A percentile compares a stretch with the other conserved stretches of the same genome.
Conservation (phyloP, 2,888 invertebrate species). For the Cataglyphis altisquamis region DNA sequence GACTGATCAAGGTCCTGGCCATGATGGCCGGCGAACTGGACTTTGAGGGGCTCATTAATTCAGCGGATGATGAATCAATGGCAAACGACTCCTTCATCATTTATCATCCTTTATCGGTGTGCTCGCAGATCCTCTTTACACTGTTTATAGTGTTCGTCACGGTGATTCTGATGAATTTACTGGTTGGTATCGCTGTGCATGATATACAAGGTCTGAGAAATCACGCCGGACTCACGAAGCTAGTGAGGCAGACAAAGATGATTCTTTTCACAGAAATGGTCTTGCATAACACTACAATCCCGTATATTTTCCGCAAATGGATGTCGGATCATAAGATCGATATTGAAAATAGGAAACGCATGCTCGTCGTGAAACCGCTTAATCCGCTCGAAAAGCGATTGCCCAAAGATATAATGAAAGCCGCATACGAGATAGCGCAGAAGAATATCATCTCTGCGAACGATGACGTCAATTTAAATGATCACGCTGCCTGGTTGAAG, state of each 20-base stretch:
- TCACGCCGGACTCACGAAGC: slow-evolving; percentile 86
- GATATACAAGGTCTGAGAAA: slow-evolving; percentile 86
- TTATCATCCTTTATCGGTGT: slow-evolving; percentile 83
- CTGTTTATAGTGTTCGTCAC: slow-evolving; percentile 85
- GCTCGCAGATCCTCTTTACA: slow-evolving; percentile 84
- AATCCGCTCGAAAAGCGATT: slow-evolving; percentile 86
- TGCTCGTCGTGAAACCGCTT: slow-evolving; percentile 86
- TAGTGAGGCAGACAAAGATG: slow-evolving; percentile 86
- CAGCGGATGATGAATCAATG: slow-evolving; percentile 76
- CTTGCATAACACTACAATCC: slow-evolving; percentile 85
- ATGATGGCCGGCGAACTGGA: slow-evolving; percentile 86
- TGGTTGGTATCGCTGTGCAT: slow-evolving; percentile 86
- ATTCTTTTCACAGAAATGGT: slow-evolving; percentile 87
- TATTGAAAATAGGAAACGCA: slow-evolving; percentile 85
- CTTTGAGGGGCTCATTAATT: slow-evolving; percentile 83
- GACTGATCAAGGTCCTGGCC: slow-evolving; percentile 84
- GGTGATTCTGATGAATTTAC: slow-evolving; percentile 85
- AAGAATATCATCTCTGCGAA: slow-evolving; percentile 78
- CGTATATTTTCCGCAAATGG: slow-evolving; percentile 83
- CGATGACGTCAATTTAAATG: slow-evolving; percentile 74
- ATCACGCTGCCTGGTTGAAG: slow-evolving; percentile 77
- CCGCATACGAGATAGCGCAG: slow-evolving; percentile 86
- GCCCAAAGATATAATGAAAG: slow-evolving; percentile 85
- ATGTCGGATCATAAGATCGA: slow-evolving; percentile 85
- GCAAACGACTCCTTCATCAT: slow-evolving; percentile 80